Percentiles rank a stretch among this genome's conserved stretches.
Evolutionary conservation across 1,140 invertebrate species (phyloP).

Genomic region (Drosophila kanapiae): DNA sequence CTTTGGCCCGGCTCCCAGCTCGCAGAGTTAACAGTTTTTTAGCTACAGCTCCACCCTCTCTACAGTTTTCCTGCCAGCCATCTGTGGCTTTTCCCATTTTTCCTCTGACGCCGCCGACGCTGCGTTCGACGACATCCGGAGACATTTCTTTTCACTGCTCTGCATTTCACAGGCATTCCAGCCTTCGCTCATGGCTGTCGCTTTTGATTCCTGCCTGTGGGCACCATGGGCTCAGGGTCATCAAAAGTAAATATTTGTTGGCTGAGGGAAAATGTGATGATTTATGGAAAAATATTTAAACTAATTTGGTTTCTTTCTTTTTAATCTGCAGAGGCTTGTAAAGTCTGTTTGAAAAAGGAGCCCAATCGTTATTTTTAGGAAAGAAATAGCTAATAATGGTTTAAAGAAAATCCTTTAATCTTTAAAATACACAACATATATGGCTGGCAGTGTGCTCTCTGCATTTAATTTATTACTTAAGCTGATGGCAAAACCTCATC

Average conservation of each 20-base stretch:
- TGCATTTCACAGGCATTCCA: conserved; percentile 36
- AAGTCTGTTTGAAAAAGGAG: not conserved
- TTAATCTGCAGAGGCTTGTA: not conserved
- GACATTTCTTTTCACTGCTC: conserved; percentile 64
- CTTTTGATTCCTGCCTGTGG: conserved; percentile 40
- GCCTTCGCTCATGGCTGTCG: conserved; percentile 40
- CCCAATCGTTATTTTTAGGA: too few species aligned
- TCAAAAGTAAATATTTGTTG: conserved; percentile 24
- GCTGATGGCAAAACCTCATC: not conserved
- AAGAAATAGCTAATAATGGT: not conserved
- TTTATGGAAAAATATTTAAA: not conserved
- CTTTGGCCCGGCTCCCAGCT: conserved; percentile 10
- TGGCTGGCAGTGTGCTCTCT: not conserved
- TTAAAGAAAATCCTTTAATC: not conserved
- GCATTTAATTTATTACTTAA: conserved; percentile 17
- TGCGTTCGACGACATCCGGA: conserved; percentile 58
- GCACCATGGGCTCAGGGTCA: conserved; percentile 43
- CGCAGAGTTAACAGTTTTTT: conserved; percentile 7
- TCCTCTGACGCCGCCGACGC: conserved; percentile 19
- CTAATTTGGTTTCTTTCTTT: too few species aligned
- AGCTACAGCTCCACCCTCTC: not conserved
- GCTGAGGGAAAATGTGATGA: not conserved
- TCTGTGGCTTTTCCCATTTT: conserved; percentile 44
- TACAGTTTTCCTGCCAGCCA: conserved; percentile 13
- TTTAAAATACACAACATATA: not conserved